These are phyloP conservation scores for Rhynchomys soricoides DNA, from an alignment of 2,113 vertebrate species.

Conservation along the genomic window DNA sequence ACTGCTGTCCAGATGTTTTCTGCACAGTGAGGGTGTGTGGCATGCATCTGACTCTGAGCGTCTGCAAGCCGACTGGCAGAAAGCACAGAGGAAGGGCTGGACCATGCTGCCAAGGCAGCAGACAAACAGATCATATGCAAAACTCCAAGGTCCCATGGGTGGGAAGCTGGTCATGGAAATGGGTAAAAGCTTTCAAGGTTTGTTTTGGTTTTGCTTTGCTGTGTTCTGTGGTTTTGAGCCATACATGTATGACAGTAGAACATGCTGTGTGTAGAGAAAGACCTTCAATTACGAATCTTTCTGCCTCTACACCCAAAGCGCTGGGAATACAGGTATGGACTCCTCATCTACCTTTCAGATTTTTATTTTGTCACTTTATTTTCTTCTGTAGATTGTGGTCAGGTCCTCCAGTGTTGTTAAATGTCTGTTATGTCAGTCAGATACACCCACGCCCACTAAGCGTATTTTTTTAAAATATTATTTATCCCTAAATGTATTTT, in stretches of 20 bases:
- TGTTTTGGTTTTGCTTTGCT: background rate
- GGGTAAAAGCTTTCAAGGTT: background rate
- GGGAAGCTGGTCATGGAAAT: rapidly evolving
- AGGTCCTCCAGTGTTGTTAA: background rate
- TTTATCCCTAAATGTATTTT: background rate
- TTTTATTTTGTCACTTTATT: background rate
- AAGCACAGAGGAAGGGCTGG: background rate
- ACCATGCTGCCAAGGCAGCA: rapidly evolving
- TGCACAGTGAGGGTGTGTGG: background rate
- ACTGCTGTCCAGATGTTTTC: background rate
- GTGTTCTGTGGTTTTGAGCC: background rate
- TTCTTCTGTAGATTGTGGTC: background rate
- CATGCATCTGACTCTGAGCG: background rate
- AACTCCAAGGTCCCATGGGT: background rate
- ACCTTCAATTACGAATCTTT: background rate
- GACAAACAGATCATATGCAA: background rate
- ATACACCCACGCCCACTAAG: background rate
- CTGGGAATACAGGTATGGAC: background rate
- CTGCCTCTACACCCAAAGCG: background rate
- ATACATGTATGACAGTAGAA: background rate
- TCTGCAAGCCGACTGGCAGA: background rate
- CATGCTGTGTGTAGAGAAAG: background rate
- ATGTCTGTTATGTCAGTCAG: background rate
- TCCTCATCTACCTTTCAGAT: background rate
- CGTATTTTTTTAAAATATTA: background rate